Percentiles rank a stretch among this genome's conserved stretches.
phyloP scores from a whole-genome alignment of 2,113 vertebrate genomes.

The Engraulis encrasicolus region DNA sequence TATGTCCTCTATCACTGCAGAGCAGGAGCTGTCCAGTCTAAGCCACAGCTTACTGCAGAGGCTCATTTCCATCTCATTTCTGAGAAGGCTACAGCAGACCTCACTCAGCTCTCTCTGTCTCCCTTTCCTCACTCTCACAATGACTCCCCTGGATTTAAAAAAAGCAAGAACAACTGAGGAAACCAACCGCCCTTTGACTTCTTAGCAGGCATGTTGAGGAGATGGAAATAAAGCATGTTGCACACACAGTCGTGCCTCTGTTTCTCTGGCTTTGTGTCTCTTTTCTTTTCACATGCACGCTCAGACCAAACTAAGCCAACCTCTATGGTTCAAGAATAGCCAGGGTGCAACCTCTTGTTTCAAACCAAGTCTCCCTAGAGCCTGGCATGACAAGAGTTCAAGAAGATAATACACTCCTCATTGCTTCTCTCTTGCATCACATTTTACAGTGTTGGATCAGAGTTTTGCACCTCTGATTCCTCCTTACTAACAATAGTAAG shows the following conservation, averaged over 20 bases:
- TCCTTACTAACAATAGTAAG: neutral
- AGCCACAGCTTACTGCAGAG: neutral
- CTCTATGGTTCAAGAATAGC: neutral
- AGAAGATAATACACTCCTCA: neutral
- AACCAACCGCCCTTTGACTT: neutral
- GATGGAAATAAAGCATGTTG: neutral
- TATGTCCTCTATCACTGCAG: neutral
- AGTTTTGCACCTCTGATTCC: neutral
- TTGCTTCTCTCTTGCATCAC: constrained; percentile 9
- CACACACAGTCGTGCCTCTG: neutral
- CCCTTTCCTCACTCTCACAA: neutral
- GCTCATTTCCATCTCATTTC: constrained; percentile 16
- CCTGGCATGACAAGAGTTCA: neutral
- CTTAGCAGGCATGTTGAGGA: neutral
- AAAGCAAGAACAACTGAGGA: too few relatives aligned
- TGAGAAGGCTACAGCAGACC: neutral
- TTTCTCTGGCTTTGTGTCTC: neutral
- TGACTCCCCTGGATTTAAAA: neutral
- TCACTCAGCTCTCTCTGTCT: neutral
- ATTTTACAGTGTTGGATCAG: neutral
- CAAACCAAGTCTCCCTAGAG: neutral
- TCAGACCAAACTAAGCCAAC: neutral
- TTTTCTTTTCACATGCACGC: neutral
- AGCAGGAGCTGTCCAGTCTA: neutral
- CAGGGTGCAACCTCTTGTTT: neutral